Evolutionary conservation across 2,113 vertebrate genomes (phyloP).

Genomic region (Pedionomus torquatus): DNA sequence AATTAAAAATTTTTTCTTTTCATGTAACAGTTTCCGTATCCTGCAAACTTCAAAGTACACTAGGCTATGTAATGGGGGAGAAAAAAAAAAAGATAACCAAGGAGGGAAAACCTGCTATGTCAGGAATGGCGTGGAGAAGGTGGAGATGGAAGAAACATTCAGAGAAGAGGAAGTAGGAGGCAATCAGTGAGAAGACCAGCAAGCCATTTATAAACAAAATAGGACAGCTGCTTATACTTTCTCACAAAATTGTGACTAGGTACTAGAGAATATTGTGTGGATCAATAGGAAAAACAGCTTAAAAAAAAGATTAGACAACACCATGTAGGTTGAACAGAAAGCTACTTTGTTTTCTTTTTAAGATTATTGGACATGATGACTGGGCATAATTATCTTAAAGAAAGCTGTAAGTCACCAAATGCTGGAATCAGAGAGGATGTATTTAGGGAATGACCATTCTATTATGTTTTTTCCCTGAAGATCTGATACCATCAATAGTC

Average conservation of each 20-base stretch:
- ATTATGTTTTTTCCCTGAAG: background rate
- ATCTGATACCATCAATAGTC: background rate
- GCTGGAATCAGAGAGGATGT: background rate
- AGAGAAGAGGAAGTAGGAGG: background rate
- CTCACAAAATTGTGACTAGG: background rate
- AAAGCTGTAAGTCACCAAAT: background rate
- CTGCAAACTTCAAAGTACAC: background rate
- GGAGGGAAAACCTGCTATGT: background rate
- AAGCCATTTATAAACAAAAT: background rate
- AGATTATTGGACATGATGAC: accelerated
- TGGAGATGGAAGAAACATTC: background rate
- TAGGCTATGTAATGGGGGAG: background rate
- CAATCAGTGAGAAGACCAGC: background rate
- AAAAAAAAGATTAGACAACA: background rate
- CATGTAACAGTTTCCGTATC: background rate
- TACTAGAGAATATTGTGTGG: background rate
- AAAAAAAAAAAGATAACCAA: background rate
- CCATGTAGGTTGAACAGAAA: background rate
- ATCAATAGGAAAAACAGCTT: background rate
- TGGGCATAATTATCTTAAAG: background rate
- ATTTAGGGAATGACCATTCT: background rate
- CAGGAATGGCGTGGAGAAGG: background rate
- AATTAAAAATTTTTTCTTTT: background rate
- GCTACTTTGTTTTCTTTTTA: background rate
- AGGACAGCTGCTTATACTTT: background rate